These are phyloP conservation scores for Agriopis leucophaearia DNA, from an alignment of 2,888 invertebrate genomes.

Conservation along the genomic window DNA sequence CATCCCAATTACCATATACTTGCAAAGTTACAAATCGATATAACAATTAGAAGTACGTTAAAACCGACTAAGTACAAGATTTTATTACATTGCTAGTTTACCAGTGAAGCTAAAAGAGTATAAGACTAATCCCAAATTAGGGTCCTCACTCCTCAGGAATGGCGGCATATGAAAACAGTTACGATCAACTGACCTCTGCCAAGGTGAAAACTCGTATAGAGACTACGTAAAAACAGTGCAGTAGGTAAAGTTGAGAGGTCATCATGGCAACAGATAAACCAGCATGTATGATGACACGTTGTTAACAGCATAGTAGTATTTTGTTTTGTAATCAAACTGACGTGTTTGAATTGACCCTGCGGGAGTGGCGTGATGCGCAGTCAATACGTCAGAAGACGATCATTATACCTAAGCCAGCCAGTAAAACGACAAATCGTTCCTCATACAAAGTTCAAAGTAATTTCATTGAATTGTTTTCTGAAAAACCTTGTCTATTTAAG, in stretches of 20 bases:
- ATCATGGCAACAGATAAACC: slow-evolving; percentile 8
- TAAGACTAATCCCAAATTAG: neutral
- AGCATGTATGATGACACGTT: slow-evolving; percentile 11
- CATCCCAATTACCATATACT: too few relatives aligned
- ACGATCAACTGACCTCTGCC: slow-evolving; percentile 4
- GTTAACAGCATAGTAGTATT: neutral
- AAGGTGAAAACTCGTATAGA: slow-evolving; percentile 18
- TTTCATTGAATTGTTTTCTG: neutral
- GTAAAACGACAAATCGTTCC: slow-evolving; percentile 2
- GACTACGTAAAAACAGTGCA: slow-evolving; percentile 4
- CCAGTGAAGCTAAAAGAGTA: too few relatives aligned
- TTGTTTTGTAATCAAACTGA: slow-evolving; percentile 17
- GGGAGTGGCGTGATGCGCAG: slow-evolving; percentile 57
- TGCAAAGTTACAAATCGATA: too few relatives aligned
- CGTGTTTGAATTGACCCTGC: slow-evolving; percentile 32
- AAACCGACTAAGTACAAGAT: too few relatives aligned
- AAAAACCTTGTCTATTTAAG: neutral
- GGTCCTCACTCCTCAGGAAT: neutral
- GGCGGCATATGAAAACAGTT: neutral
- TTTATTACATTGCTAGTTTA: too few relatives aligned
- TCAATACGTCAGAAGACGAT: slow-evolving; percentile 49
- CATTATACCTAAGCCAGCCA: slow-evolving; percentile 21
- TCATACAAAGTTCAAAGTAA: neutral
- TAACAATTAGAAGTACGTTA: too few relatives aligned
- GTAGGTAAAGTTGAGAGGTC: slow-evolving; percentile 24